Percentiles rank a stretch among this genome's conserved stretches.
Evolutionary conservation across 2,113 vertebrate species (phyloP).

Genomic region (Xiphorhynchus elegans): DNA sequence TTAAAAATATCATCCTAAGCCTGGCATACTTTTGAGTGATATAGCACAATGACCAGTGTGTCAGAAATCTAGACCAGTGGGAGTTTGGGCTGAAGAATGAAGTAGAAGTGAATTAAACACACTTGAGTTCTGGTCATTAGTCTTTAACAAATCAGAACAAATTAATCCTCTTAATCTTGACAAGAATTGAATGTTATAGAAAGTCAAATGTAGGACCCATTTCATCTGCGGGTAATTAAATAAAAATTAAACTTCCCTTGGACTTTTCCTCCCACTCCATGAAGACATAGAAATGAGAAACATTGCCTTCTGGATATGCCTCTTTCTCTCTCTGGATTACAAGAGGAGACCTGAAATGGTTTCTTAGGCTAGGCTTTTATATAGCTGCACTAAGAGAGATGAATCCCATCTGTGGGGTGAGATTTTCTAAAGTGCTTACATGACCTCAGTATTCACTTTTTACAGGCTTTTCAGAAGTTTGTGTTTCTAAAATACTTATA

Average conservation of each 20-base stretch:
- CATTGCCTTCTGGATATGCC: not conserved
- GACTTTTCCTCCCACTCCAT: not conserved
- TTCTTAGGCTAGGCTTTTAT: not conserved
- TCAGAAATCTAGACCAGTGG: not conserved
- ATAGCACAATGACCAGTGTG: not conserved
- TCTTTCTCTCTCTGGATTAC: not conserved
- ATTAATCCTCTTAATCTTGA: not conserved
- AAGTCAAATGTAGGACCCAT: not conserved
- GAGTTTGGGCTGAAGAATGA: not conserved
- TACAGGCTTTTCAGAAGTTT: not conserved
- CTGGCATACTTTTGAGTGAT: not conserved
- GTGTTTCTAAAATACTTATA: not conserved
- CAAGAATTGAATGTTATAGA: not conserved
- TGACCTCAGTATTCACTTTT: not conserved
- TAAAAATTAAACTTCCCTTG: not conserved
- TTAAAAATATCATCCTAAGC: not conserved
- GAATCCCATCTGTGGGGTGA: not conserved
- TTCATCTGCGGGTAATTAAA: not conserved
- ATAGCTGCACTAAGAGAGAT: not conserved
- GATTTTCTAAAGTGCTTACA: not conserved
- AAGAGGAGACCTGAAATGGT: not conserved
- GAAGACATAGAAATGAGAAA: not conserved
- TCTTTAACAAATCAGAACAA: not conserved
- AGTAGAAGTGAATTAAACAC: not conserved
- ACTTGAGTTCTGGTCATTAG: not conserved